Evolutionary conservation across 2,888 invertebrate genomes (phyloP), one percentile per base, ranked within the genome.

Genomic region (Platycheirus rosarum): DNA sequence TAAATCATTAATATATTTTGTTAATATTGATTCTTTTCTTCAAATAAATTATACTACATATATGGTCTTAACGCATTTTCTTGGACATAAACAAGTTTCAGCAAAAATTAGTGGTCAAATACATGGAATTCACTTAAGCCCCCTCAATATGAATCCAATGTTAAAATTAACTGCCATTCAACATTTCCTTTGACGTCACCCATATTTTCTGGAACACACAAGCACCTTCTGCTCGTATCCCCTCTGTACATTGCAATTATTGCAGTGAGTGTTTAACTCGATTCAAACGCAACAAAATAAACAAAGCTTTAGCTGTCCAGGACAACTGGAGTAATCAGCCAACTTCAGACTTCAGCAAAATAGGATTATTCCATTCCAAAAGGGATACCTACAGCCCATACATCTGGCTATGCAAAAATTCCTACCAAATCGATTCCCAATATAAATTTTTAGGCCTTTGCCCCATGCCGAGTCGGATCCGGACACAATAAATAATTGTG

Each of bases 401-500:
- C n/a, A n/a, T n/a, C n/a, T n/a, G n/a, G n/a, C n/a, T n/a, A n/a
- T n/a, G n/a, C n/a, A n/a, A n/a, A n/a, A n/a, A n/a, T n/a, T n/a
- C n/a, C n/a, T n/a, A n/a, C 35, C 48, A 69, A 69, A 80, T 44
- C 66, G 75, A 44, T 57, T 46, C 57, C 74, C 62, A 44, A 16
- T 32, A 40, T 14, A 74, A 75, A 75, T 55, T 75, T 26, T 37
- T 26, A 66, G n/a, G 65, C 65, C 70, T 66, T 55, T 68, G 55
- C 37, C 55, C 63, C 68, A 49, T 73, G 57, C 65, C 23, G 55
- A 46, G 37, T 35, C 62, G 29, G 18, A 57, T 70, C 51, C 35
- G 73, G 16, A 18, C 55, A 77, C 73, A 77, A 82, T 82, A 82
- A 77, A 82, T 82, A 82, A 82, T 82, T 63, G 82, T 77, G 82